These are phyloP conservation scores for Plagodis pulveraria DNA, from an alignment of 2,888 invertebrate species.

Conservation along the genomic window DNA sequence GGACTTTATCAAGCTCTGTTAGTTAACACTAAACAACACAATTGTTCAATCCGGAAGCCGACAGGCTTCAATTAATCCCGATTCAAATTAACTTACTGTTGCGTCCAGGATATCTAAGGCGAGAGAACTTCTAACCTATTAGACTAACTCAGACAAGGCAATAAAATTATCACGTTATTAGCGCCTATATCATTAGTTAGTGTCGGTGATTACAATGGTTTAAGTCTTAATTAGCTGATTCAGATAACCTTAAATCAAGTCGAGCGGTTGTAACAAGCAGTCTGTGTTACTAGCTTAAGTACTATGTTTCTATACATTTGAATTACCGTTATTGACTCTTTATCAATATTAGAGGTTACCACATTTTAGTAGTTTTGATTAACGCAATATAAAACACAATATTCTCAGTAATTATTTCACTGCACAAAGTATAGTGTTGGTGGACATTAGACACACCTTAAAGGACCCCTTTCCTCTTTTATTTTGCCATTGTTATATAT, in stretches of 20 bases:
- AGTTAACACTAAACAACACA: not conserved
- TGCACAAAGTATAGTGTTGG: too few relatives aligned
- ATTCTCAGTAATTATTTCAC: too few relatives aligned
- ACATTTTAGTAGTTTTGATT: too few relatives aligned
- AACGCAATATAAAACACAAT: too few relatives aligned
- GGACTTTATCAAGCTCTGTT: too few relatives aligned
- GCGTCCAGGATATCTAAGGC: too few relatives aligned
- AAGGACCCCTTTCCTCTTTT: too few relatives aligned
- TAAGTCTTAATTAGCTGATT: constrained; percentile 43
- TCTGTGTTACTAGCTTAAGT: constrained; percentile 11
- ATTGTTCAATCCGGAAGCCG: constrained; percentile 8
- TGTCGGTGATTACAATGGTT: constrained; percentile 44
- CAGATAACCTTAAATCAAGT: constrained; percentile 42
- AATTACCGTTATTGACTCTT: too few relatives aligned
- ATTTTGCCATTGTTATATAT: too few relatives aligned
- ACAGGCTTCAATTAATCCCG: constrained; percentile 32
- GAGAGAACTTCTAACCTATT: constrained; percentile 7
- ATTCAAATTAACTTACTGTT: constrained; percentile 31
- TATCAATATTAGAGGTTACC: too few relatives aligned
- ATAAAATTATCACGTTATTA: constrained; percentile 37
- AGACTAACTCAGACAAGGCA: constrained; percentile 20
- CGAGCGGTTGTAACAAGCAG: constrained; percentile 23
- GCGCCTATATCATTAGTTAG: constrained; percentile 42
- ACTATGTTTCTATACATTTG: too few relatives aligned
- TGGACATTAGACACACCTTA: too few relatives aligned